A percentile compares a stretch with the other conserved stretches of the same genome.
Conservation (phyloP, 2,113 vertebrate species). For the Myotis davidii region DNA sequence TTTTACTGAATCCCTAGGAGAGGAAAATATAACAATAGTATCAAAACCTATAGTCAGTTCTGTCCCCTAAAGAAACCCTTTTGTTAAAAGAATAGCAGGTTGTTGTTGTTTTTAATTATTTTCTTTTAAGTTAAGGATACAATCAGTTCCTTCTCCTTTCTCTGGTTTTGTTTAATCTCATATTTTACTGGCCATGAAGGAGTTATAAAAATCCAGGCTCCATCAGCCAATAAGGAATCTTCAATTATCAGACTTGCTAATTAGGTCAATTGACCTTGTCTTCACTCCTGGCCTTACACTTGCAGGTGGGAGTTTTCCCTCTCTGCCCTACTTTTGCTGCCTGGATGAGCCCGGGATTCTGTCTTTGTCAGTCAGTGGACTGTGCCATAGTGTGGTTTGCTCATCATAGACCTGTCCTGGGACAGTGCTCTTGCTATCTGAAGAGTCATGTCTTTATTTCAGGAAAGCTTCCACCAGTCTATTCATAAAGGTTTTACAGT, state of each 20-base stretch:
- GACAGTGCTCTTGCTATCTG: not conserved
- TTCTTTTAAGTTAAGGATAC: slow-evolving; percentile 50
- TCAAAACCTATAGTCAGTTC: slow-evolving; percentile 71
- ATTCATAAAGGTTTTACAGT: not conserved
- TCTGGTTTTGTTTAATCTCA: not conserved
- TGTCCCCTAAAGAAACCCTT: slow-evolving; percentile 19
- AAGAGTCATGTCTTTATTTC: not conserved
- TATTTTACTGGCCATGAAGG: slow-evolving; percentile 21
- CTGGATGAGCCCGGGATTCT: not conserved
- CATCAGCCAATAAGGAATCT: slow-evolving; percentile 34
- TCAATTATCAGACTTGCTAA: slow-evolving; percentile 61
- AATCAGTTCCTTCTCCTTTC: slow-evolving; percentile 60
- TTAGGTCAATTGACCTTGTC: slow-evolving; percentile 47
- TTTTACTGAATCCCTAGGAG: slow-evolving; percentile 18
- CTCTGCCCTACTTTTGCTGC: not conserved
- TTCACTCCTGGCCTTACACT: not conserved
- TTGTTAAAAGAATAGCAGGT: slow-evolving; percentile 60
- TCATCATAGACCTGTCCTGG: not conserved
- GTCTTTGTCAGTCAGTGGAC: not conserved
- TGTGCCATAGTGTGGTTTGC: not conserved
- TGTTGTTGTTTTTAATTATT: not conserved
- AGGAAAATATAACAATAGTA: slow-evolving; percentile 56
- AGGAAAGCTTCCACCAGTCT: not conserved
- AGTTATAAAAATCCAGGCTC: slow-evolving; percentile 53
- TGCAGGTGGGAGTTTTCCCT: not conserved